phyloP scores from a whole-genome alignment of 2,113 vertebrate species.

The Aspidoscelis tigris region DNA sequence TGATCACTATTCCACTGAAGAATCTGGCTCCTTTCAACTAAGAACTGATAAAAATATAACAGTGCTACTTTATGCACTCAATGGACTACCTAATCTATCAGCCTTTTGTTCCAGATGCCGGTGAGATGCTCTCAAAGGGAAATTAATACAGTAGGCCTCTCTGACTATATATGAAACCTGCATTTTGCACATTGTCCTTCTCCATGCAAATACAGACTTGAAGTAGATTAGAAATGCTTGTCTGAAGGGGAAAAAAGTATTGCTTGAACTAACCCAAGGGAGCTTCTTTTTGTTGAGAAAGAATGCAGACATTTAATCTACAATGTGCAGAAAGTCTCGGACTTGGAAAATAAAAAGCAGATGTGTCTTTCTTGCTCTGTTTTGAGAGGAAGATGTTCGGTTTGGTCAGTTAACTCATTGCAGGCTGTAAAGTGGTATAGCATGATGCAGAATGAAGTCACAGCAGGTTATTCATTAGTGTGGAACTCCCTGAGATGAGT shows the following conservation, averaged over 20 bases:
- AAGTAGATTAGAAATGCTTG: not conserved
- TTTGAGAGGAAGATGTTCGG: conserved; percentile 56
- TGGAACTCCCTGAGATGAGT: not conserved
- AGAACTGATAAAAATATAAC: not conserved
- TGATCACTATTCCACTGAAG: not conserved
- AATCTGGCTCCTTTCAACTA: not conserved
- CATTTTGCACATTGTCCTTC: conserved; percentile 13
- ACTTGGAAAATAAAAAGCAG: conserved; percentile 81
- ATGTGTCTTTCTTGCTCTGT: conserved; percentile 69
- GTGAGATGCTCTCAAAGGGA: too few relatives aligned
- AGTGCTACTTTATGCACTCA: too few relatives aligned
- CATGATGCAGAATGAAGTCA: not conserved
- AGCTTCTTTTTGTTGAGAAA: conserved; percentile 74
- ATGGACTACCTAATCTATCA: too few relatives aligned
- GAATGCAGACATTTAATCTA: conserved; percentile 75
- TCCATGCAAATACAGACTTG: not conserved
- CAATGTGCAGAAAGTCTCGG: conserved; percentile 55
- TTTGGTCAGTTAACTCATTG: conserved; percentile 66
- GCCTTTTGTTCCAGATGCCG: too few relatives aligned
- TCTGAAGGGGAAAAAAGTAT: not conserved
- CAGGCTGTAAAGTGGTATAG: conserved; percentile 22
- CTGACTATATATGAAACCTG: not conserved
- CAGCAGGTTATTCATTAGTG: not conserved
- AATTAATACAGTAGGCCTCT: too few relatives aligned
- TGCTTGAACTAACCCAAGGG: conserved; percentile 56